These are phyloP conservation scores for Salvelinus sp. DNA, from an alignment of 2,113 vertebrate species.

Conservation along the genomic window DNA sequence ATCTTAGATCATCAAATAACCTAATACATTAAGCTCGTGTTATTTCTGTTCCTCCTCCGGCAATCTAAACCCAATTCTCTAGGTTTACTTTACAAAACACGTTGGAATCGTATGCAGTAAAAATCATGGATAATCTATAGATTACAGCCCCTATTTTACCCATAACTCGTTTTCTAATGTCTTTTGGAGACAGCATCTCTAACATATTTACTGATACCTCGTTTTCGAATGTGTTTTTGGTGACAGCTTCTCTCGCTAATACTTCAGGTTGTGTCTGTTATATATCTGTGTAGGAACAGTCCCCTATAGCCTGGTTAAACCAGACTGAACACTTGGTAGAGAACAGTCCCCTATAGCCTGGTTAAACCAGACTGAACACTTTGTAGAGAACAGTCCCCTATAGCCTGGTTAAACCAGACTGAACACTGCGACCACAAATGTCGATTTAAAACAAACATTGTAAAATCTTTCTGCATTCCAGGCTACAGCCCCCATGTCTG, in stretches of 20 bases:
- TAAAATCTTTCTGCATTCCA: background rate
- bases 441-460: background rate
- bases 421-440: too few species aligned
- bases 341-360: conserved; percentile 19
- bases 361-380: conserved; percentile 64
- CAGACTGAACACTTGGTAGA: too few species aligned
- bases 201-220: conserved; percentile 7
- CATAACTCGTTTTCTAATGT: conserved; percentile 58
- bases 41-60: conserved; percentile 20
- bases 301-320: too few species aligned
- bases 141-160: conserved; percentile 19
- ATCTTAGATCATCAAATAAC: conserved; percentile 30
- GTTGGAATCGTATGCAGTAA: conserved; percentile 15
- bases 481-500: conserved; percentile 21
- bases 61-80: background rate
- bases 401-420: conserved; percentile 21
- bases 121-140: conserved; percentile 36
- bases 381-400: conserved; percentile 47
- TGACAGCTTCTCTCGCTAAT: conserved; percentile 30
- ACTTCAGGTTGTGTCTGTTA: conserved; percentile 31
- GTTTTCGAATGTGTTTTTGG: conserved; percentile 42
- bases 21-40: conserved; percentile 52
- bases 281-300: conserved; percentile 24
- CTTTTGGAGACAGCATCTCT: conserved; percentile 28
- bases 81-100: conserved; percentile 23